Conservation (phyloP, 2,113 vertebrate genomes). For the Elgaria multicarinata region DNA sequence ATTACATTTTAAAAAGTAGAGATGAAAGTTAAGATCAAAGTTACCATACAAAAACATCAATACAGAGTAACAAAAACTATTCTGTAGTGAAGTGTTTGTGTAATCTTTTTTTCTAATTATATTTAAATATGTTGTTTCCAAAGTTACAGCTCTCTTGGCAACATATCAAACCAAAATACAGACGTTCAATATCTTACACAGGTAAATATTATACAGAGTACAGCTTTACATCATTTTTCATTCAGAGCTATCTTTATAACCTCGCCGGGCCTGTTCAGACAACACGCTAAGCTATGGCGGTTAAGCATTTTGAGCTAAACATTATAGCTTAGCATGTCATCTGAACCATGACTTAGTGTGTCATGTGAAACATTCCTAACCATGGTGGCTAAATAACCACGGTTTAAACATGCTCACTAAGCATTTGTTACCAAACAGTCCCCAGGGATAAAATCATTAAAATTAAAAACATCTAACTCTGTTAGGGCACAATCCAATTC, state of each 20-base stretch:
- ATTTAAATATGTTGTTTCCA: neutral
- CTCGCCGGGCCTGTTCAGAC: too few relatives aligned
- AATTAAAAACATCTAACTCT: too few relatives aligned
- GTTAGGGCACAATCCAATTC: too few relatives aligned
- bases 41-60: neutral
- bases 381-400: too few relatives aligned
- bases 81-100: neutral
- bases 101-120: neutral
- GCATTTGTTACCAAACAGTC: too few relatives aligned
- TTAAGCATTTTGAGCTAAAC: too few relatives aligned
- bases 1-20: neutral
- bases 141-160: neutral
- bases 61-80: neutral
- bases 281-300: too few relatives aligned
- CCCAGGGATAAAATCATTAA: too few relatives aligned
- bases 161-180: neutral
- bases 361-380: too few relatives aligned
- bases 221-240: neutral
- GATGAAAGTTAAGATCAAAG: neutral
- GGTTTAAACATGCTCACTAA: too few relatives aligned
- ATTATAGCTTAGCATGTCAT: too few relatives aligned
- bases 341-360: too few relatives aligned
- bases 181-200: neutral
- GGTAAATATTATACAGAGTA: neutral
- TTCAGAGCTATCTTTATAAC: neutral